Conservation (phyloP, 2,888 invertebrate species). For the Morinoia aosen region DNA sequence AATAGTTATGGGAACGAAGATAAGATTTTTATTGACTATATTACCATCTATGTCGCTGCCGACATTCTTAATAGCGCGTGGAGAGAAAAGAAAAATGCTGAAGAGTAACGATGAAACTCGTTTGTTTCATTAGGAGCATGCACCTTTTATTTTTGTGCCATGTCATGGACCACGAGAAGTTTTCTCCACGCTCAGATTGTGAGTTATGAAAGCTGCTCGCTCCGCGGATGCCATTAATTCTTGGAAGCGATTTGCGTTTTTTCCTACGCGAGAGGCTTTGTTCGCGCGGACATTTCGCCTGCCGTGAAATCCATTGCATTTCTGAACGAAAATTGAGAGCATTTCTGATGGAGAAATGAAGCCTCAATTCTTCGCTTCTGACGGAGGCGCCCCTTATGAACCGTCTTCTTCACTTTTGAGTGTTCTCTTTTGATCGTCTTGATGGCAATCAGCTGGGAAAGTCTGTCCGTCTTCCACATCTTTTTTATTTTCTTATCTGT, state of each 20-base stretch:
- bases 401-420: not conserved
- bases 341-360: not conserved
- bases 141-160: not conserved
- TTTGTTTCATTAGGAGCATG: conserved; percentile 1
- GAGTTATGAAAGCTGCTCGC: conserved; percentile 13
- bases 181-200: not conserved
- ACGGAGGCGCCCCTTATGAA: not conserved
- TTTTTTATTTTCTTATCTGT: not conserved
- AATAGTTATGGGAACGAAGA: not conserved
- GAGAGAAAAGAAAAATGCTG: not conserved
- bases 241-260: conserved; percentile 41
- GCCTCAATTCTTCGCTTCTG: not conserved
- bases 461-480: not conserved
- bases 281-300: not conserved
- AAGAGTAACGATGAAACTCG: not conserved
- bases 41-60: not conserved
- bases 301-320: conserved; percentile 21
- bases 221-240: conserved; percentile 16
- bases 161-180: not conserved
- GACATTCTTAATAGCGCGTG: not conserved
- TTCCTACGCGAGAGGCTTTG: conserved; percentile 15
- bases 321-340: conserved; percentile 29
- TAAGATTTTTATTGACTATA: not conserved
- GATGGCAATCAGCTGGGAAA: not conserved
- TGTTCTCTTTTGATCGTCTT: conserved; percentile 36